phyloP scores from a whole-genome alignment of 2,888 invertebrate genomes.

The Eremobia ochroleuca region DNA sequence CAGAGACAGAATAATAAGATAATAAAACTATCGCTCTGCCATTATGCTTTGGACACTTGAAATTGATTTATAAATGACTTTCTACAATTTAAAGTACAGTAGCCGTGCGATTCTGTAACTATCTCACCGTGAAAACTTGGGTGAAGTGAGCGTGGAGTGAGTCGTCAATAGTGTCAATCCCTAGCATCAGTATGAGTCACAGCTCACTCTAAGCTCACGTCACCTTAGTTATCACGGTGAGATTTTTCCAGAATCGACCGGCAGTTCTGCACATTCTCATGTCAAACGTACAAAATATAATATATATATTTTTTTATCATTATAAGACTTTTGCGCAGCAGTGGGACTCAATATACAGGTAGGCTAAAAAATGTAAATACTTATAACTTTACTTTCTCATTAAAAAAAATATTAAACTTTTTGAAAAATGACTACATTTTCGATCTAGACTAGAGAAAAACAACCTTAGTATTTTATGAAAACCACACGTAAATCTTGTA shows the following conservation, averaged over 20 bases:
- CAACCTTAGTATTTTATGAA: background rate
- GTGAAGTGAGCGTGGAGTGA: no score
- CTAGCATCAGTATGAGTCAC: no score
- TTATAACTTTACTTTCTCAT: background rate
- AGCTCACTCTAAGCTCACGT: no score
- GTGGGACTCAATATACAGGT: background rate
- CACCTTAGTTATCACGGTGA: no score
- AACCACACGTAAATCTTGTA: background rate
- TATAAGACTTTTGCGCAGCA: background rate
- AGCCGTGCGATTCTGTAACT: no score
- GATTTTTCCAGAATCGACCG: no score
- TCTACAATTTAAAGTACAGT: background rate
- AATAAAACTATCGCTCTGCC: constrained; percentile 28
- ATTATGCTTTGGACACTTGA: constrained; percentile 14
- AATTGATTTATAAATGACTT: constrained; percentile 25
- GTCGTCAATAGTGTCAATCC: no score
- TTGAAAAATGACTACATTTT: background rate
- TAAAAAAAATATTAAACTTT: no score
- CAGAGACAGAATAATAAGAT: constrained; percentile 39
- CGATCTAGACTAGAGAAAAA: background rate
- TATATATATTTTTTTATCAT: background rate
- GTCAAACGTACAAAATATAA: no score
- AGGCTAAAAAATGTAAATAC: background rate
- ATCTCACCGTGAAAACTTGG: no score
- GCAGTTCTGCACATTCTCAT: background rate